Percentiles rank a stretch among this genome's conserved stretches.
phyloP scores from a whole-genome alignment of 2,797 vertebrate genomes.

The Columba guinea region DNA sequence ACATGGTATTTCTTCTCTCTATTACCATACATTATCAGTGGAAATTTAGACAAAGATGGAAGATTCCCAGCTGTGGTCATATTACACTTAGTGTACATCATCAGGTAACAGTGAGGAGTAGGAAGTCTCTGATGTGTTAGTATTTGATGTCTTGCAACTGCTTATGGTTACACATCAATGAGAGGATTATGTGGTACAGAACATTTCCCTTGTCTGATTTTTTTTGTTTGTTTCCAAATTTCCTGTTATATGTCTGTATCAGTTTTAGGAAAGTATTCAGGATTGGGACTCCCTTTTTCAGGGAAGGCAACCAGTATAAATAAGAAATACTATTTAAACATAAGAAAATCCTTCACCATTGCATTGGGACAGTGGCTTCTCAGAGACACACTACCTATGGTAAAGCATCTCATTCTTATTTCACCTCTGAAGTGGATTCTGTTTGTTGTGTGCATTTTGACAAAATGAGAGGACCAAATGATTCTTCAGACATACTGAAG shows the following conservation, averaged over 20 bases:
- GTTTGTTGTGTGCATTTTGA: background rate
- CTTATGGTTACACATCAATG: background rate
- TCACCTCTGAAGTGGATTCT: background rate
- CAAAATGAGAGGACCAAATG: conserved; percentile 65
- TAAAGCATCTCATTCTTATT: background rate
- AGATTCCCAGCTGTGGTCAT: background rate
- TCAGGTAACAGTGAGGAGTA: background rate
- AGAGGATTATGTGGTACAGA: background rate
- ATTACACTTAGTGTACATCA: background rate
- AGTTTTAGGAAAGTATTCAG: background rate
- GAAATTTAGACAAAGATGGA: background rate
- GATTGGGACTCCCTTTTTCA: background rate
- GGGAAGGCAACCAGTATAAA: background rate
- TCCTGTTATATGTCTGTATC: background rate
- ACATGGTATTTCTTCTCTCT: background rate
- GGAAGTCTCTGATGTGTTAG: background rate
- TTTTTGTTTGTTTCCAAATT: background rate
- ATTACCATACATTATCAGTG: background rate
- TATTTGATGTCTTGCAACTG: background rate
- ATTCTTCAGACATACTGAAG: conserved; percentile 33
- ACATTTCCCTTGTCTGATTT: background rate
- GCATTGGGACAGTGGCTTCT: background rate
- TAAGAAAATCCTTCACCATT: background rate
- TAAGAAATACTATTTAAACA: background rate
- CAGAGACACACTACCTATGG: background rate